These are phyloP conservation scores for Pachyuromys duprasi DNA, from an alignment of 2,797 vertebrate species.

Conservation along the genomic window DNA sequence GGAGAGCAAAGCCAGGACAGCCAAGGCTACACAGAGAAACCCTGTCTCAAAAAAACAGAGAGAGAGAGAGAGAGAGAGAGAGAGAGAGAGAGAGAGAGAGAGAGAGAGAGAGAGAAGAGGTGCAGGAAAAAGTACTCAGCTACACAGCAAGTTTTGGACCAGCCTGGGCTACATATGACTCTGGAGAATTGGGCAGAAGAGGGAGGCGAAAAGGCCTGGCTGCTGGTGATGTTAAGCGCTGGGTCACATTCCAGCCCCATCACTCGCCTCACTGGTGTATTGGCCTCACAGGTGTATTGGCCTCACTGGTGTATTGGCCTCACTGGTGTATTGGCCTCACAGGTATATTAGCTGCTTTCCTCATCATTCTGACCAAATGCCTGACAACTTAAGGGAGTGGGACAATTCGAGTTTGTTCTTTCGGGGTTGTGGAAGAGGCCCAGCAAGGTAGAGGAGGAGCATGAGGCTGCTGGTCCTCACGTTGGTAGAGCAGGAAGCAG, in stretches of 20 bases:
- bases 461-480: background rate
- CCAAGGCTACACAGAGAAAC: no score
- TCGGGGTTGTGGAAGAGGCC: background rate
- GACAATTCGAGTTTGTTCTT: background rate
- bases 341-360: no score
- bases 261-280: background rate
- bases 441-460: background rate
- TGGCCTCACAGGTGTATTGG: background rate
- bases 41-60: no score
- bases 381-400: background rate
- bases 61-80: no score
- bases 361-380: background rate
- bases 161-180: background rate
- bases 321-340: background rate
- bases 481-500: background rate
- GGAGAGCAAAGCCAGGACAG: no score
- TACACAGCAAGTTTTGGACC: background rate
- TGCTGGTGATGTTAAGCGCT: accelerated
- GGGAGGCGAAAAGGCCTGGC: no score
- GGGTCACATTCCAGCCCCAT: background rate
- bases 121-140: background rate
- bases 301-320: background rate
- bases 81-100: no score
- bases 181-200: background rate
- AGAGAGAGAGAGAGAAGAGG: no score